Evolutionary conservation across 1,140 invertebrate species (phyloP), one percentile per base, ranked within the genome.

Genomic region (Drosophila gunungcola): DNA sequence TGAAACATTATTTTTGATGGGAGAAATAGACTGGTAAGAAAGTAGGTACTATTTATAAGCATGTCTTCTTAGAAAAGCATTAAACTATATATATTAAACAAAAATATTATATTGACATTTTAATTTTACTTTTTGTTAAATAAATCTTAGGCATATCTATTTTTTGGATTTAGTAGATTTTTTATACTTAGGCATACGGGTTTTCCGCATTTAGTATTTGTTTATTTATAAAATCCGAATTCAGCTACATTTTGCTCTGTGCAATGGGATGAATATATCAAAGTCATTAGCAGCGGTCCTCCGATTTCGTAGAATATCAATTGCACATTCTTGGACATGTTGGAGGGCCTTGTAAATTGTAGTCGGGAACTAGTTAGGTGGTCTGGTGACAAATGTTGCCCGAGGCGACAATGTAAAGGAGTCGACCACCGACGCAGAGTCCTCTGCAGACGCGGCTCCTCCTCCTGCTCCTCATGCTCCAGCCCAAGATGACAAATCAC

Each of bases 321-420:
- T 70, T 39, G 42, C 64, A 70, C 64, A 70, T 70, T 70, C 67
- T 43, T 70, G 32, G 16, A 29, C 52, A 16, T 48, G 53, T 45
- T 9, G 29, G 29, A 39, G 12, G 10, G 42, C n/a, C 64, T 36
- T 70, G 64, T 49, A 70, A 57, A 48, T 46, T 36, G 43, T 53
- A 16, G 62, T 12, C 34, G 32, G 38, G 49, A 36, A 54, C 68
- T 49, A 42, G 49, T 62, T 54, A 53, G 83, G 83, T 88, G 79
- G 75, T 79, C 53, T 52, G 73, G 65, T 89, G 84, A 89, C 80
- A 89, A 89, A 89, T 89, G 84, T 68, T 78, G 12, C 21, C 32
- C 48, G 49, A 65, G 64, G 65, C 64, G 48, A 86, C 82, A 81
- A 67, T 58, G 49, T 49, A 45, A 80, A 46, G 62, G 57, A 73